Evolutionary conservation across 2,888 invertebrate species (phyloP).

Genomic region (Gryllus longicercus): DNA sequence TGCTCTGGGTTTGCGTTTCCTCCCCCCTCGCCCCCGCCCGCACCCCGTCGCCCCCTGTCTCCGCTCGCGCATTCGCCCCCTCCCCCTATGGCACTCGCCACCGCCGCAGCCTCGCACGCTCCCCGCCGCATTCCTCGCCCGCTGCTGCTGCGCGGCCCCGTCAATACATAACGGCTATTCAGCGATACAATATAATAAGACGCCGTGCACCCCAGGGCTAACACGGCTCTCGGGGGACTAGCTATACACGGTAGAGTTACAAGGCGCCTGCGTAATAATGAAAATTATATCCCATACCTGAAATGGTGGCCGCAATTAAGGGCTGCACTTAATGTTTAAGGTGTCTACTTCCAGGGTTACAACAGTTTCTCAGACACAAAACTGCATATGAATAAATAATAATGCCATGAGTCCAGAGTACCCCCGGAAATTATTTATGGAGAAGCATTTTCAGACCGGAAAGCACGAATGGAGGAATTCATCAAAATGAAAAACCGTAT

Average conservation of each 20-base stretch:
- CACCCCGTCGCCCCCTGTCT: neutral
- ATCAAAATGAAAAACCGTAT: too few relatives aligned
- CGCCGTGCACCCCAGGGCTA: neutral
- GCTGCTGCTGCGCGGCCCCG: neutral
- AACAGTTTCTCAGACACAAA: neutral
- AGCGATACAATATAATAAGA: constrained; percentile 17
- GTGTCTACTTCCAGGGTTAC: neutral
- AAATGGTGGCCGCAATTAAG: constrained; percentile 17
- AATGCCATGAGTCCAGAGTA: neutral
- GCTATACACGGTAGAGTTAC: neutral
- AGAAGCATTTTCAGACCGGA: too few relatives aligned
- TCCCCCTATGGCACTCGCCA: neutral
- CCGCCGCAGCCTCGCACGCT: neutral
- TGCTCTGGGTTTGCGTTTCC: neutral
- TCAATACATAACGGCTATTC: constrained; percentile 17
- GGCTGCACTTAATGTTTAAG: constrained; percentile 1
- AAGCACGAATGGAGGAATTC: too few relatives aligned
- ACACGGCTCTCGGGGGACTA: constrained; percentile 9
- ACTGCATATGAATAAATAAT: neutral
- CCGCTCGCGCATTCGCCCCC: neutral
- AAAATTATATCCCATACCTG: constrained; percentile 10
- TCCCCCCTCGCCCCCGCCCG: neutral
- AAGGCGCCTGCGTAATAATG: constrained; percentile 9
- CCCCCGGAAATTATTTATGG: neutral
- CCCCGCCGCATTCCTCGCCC: neutral